These are phyloP conservation scores for Ophthalmolycus amberensis DNA, from an alignment of 2,113 vertebrate genomes.

Conservation along the genomic window DNA sequence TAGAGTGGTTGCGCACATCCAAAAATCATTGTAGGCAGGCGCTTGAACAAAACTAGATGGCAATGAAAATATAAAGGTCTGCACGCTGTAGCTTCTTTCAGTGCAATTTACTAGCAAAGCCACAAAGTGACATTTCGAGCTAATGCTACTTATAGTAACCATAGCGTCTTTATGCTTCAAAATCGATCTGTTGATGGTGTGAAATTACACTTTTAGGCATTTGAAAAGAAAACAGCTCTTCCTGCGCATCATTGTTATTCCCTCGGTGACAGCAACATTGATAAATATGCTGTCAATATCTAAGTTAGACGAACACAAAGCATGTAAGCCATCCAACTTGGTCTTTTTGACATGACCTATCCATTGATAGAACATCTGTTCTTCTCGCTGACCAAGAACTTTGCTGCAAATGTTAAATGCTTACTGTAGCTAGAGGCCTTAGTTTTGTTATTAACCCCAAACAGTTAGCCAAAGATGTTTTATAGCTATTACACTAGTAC, in stretches of 20 bases:
- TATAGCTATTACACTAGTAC: neutral
- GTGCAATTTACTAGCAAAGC: neutral
- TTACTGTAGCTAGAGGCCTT: neutral
- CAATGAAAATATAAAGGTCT: neutral
- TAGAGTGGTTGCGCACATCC: no score
- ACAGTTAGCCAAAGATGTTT: neutral
- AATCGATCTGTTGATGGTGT: neutral
- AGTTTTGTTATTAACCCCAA: neutral
- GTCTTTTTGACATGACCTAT: neutral
- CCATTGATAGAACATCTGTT: neutral
- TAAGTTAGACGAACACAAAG: neutral
- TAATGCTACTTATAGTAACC: neutral
- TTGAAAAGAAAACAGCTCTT: neutral
- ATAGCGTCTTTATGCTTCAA: neutral
- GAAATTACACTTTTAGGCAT: neutral
- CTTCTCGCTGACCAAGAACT: neutral
- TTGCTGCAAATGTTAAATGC: neutral
- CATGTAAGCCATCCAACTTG: neutral
- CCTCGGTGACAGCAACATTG: neutral
- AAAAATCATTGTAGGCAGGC: no score
- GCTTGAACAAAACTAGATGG: no score
- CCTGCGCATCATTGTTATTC: neutral
- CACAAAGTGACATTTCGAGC: no score
- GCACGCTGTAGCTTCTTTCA: neutral
- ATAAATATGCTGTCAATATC: neutral